Conservation (phyloP, 1,140 invertebrate species). For the Heliconius hermathena region DNA sequence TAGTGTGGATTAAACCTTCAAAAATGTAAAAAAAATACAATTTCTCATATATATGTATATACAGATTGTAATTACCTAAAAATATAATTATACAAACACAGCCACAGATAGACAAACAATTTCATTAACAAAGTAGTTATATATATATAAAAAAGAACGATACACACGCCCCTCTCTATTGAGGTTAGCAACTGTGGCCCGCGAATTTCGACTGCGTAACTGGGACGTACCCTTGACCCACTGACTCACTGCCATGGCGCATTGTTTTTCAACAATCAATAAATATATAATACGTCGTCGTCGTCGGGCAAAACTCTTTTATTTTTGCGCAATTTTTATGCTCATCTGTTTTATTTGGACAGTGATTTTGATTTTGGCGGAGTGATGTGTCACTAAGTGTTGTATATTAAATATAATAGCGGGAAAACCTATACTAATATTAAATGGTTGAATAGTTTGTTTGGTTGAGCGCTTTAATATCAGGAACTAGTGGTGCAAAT, state of each 20-base stretch:
- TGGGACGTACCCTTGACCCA: constrained; percentile 78
- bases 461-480: no score
- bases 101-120: neutral
- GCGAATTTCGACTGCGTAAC: constrained; percentile 78
- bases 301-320: constrained; percentile 60
- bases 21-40: no score
- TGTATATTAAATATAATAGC: no score
- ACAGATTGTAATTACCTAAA: no score
- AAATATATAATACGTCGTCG: constrained; percentile 65
- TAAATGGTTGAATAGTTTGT: no score
- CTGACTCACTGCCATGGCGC: constrained; percentile 76
- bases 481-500: no score
- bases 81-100: neutral
- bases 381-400: no score
- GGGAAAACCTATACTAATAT: no score
- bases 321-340: constrained; percentile 62
- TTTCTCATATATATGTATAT: no score
- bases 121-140: neutral
- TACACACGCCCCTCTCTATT: constrained; percentile 57
- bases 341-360: neutral
- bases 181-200: constrained; percentile 72
- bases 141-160: constrained; percentile 19
- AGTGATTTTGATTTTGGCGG: neutral
- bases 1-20: no score
- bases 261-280: constrained; percentile 81